A percentile compares a stretch with the other conserved stretches of the same genome.
Evolutionary conservation across 2,113 vertebrate genomes (phyloP).

Genomic region (Panurus biarmicus): DNA sequence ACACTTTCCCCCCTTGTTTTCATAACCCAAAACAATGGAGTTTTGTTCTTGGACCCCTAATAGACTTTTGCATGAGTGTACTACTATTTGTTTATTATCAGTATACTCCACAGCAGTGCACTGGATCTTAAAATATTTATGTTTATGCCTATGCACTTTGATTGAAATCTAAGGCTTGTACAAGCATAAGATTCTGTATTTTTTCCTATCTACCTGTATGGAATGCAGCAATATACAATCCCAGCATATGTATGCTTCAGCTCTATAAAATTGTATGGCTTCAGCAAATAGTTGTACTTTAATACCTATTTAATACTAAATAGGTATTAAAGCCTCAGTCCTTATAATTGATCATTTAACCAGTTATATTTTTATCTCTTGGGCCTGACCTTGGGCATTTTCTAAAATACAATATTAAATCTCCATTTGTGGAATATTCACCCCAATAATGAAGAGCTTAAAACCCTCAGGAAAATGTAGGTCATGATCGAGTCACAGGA

Average conservation of each 20-base stretch:
- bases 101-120: neutral
- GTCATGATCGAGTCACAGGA: neutral
- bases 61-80: neutral
- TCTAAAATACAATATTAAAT: neutral
- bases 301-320: neutral
- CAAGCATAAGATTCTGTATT: neutral
- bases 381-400: neutral
- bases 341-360: neutral
- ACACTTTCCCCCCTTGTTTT: neutral
- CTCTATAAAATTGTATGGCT: neutral
- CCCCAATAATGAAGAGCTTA: neutral
- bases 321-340: neutral
- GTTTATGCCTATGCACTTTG: neutral
- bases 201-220: neutral
- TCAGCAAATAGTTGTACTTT: neutral
- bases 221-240: neutral
- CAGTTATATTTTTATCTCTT: neutral
- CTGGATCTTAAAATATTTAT: neutral
- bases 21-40: neutral
- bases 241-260: neutral
- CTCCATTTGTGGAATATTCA: neutral
- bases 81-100: neutral
- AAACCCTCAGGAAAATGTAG: neutral
- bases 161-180: neutral
- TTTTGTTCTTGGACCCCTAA: neutral